Evolutionary conservation across 2,888 invertebrate species (phyloP).

Genomic region (Meganola albula): DNA sequence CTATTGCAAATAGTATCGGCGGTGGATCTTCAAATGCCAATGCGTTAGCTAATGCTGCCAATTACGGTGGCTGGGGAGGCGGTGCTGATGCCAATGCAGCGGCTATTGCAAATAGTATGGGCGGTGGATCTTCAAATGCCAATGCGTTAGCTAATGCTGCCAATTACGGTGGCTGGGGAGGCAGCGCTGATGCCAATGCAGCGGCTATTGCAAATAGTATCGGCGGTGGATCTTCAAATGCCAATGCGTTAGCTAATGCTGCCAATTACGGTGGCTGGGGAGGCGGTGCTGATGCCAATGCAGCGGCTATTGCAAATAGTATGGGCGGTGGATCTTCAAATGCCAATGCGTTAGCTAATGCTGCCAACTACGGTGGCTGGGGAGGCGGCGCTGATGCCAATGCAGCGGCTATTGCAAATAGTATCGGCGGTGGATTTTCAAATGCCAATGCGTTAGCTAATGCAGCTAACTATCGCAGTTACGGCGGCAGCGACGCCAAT

Average conservation of each 20-base stretch:
- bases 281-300: too few species aligned
- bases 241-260: slow-evolving; percentile 8
- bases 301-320: slow-evolving; percentile 3
- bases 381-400: slow-evolving; percentile 6
- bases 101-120: neutral
- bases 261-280: slow-evolving; percentile 1
- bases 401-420: slow-evolving; percentile 4
- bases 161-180: slow-evolving; percentile 5
- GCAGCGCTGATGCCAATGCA: too few species aligned
- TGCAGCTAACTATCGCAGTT: neutral
- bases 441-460: slow-evolving; percentile 8
- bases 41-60: slow-evolving; percentile 11
- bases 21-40: slow-evolving; percentile 3
- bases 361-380: slow-evolving; percentile 1
- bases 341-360: slow-evolving; percentile 8
- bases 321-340: slow-evolving; percentile 3
- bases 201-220: neutral
- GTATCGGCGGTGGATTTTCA: slow-evolving; percentile 2
- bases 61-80: slow-evolving; percentile 6
- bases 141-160: slow-evolving; percentile 11
- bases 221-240: slow-evolving; percentile 2
- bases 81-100: slow-evolving; percentile 10
- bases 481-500: slow-evolving; percentile 6
- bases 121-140: slow-evolving; percentile 2
- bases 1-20: too few species aligned